These are phyloP conservation scores for Hystrix brachyura DNA, from an alignment of 2,113 vertebrate species.

Conservation along the genomic window DNA sequence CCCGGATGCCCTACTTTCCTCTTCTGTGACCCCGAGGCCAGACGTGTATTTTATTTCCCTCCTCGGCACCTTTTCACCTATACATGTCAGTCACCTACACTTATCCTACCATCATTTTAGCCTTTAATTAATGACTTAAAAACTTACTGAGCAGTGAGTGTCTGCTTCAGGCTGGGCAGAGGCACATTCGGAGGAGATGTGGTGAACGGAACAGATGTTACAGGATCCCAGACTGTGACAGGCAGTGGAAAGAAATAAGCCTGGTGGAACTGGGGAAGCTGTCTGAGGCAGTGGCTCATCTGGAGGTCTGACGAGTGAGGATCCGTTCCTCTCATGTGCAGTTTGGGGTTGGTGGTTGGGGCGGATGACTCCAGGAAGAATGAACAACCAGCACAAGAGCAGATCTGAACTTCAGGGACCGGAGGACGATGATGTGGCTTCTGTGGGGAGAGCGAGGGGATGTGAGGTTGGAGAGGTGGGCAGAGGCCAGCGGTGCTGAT, in stretches of 20 bases:
- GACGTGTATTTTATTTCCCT: not conserved
- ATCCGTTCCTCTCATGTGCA: not conserved
- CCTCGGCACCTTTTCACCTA: not conserved
- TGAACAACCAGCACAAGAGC: not conserved
- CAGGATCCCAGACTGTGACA: fast-evolving
- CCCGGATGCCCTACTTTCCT: not conserved
- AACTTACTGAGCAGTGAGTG: not conserved
- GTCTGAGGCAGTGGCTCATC: not conserved
- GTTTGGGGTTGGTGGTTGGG: not conserved
- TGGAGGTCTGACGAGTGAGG: not conserved
- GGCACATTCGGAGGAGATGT: not conserved
- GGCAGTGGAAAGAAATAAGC: not conserved
- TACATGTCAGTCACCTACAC: not conserved
- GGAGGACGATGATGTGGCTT: not conserved
- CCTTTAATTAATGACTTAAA: not conserved
- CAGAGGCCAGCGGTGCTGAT: not conserved
- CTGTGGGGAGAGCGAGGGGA: not conserved
- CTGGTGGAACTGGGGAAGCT: not conserved
- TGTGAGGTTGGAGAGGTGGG: not conserved
- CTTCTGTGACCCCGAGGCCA: not conserved
- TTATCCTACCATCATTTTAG: not conserved
- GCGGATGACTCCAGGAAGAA: not conserved
- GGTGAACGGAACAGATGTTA: not conserved
- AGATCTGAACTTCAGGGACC: not conserved
- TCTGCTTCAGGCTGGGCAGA: not conserved